Conservation (phyloP, 2,888 invertebrate species). For the Synanthedon andrenaeformis region DNA sequence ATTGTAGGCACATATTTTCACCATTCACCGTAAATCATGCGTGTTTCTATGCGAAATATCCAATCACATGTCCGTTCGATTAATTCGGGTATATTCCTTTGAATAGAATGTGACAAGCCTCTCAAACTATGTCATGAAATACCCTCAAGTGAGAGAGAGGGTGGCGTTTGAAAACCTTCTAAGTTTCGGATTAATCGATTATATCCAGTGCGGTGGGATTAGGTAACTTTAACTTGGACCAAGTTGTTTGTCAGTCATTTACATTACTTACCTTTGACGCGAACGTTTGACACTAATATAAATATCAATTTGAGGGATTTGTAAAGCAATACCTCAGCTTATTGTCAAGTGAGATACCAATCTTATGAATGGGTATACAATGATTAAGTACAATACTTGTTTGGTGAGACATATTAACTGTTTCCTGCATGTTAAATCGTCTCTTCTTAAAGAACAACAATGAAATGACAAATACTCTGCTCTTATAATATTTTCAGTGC, state of each 20-base stretch:
- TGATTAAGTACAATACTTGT: too few species aligned
- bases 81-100: slow-evolving; percentile 23
- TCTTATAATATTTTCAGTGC: too few species aligned
- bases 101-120: slow-evolving; percentile 8
- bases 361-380: too few species aligned
- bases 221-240: slow-evolving; percentile 39
- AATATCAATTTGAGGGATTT: slow-evolving; percentile 8
- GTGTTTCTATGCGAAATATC: slow-evolving; percentile 13
- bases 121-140: slow-evolving; percentile 29
- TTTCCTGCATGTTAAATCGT: too few species aligned
- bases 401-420: too few species aligned
- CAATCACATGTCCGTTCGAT: slow-evolving; percentile 16
- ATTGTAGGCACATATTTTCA: too few species aligned
- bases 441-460: too few species aligned
- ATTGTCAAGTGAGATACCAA: too few species aligned
- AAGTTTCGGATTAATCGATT: slow-evolving; percentile 55
- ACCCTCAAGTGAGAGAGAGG: slow-evolving; percentile 17
- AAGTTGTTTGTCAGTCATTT: slow-evolving; percentile 47
- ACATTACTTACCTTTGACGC: slow-evolving; percentile 24
- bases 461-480: too few species aligned
- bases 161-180: slow-evolving; percentile 30
- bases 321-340: too few species aligned
- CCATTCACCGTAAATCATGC: neutral
- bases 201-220: slow-evolving; percentile 34
- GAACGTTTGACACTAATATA: slow-evolving; percentile 22